Conservation (phyloP, 2,113 vertebrate species). For the Amphiprion percula region DNA sequence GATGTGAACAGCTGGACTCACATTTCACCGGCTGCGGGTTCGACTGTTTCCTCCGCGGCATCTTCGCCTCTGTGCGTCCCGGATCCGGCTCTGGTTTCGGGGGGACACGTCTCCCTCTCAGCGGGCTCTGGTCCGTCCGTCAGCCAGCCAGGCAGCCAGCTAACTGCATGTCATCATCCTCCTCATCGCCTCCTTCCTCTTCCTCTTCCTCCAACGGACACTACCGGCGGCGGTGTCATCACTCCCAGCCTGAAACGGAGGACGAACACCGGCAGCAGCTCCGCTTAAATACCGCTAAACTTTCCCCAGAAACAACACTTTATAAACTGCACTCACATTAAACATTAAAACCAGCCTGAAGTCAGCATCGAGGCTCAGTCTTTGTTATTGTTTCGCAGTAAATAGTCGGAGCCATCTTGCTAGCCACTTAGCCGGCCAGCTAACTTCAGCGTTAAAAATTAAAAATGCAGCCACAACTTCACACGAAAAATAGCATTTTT, state of each 20-base stretch:
- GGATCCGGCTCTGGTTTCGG: constrained; percentile 51
- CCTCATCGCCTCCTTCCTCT: constrained; percentile 61
- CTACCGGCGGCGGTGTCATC: constrained; percentile 45
- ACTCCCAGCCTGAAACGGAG: constrained; percentile 7
- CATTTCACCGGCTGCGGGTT: constrained; percentile 94
- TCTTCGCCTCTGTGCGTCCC: constrained; percentile 70
- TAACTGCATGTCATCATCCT: constrained; percentile 56
- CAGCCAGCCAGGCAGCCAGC: constrained; percentile 70
- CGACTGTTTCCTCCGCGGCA: constrained; percentile 94
- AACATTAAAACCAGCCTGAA: neutral
- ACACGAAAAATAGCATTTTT: neutral
- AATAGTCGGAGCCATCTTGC: constrained; percentile 56
- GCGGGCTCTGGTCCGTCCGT: constrained; percentile 41
- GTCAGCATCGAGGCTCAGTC: neutral
- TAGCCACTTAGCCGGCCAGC: constrained; percentile 36
- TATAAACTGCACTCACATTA: too few species aligned
- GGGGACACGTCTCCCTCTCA: neutral
- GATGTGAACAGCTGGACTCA: constrained; percentile 58
- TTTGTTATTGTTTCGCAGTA: constrained; percentile 56
- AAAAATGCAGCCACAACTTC: neutral
- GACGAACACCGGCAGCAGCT: neutral
- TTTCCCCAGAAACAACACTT: neutral
- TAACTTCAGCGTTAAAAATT: constrained; percentile 19
- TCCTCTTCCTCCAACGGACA: constrained; percentile 70
- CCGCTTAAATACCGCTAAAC: neutral